Conservation (phyloP, 2,113 vertebrate genomes). For the Antennarius striatus region DNA sequence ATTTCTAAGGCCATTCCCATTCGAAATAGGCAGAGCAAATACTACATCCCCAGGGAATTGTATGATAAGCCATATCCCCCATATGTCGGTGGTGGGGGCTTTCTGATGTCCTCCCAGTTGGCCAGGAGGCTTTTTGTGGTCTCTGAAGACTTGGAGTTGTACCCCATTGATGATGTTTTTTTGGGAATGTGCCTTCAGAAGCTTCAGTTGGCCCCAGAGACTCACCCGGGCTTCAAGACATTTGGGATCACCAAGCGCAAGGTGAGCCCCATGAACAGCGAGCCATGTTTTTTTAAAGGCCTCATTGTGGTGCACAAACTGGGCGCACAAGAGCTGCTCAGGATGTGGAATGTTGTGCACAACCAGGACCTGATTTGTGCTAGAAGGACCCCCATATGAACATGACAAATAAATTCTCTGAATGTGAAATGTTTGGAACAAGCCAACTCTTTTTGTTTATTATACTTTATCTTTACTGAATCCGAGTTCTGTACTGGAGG, state of each 20-base stretch:
- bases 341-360: constrained; percentile 83
- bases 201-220: constrained; percentile 71
- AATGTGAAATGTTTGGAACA: neutral
- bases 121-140: constrained; percentile 66
- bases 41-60: constrained; percentile 83
- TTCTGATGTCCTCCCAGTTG: constrained; percentile 79
- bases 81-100: constrained; percentile 84
- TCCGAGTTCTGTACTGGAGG: neutral
- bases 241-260: constrained; percentile 77
- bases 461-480: neutral
- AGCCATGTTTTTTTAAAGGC: constrained; percentile 84
- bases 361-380: constrained; percentile 73
- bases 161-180: constrained; percentile 90
- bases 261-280: constrained; percentile 77
- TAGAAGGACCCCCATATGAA: constrained; percentile 49
- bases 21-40: constrained; percentile 83
- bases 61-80: constrained; percentile 79
- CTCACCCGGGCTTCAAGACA: constrained; percentile 82
- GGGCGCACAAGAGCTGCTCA: constrained; percentile 77
- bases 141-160: constrained; percentile 78
- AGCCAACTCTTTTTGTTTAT: neutral
- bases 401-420: neutral
- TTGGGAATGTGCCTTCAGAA: constrained; percentile 85
- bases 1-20: constrained; percentile 83
- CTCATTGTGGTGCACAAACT: constrained; percentile 87